phyloP scores from a whole-genome alignment of 2,113 vertebrate species.

The Brienomyrus longianalis region DNA sequence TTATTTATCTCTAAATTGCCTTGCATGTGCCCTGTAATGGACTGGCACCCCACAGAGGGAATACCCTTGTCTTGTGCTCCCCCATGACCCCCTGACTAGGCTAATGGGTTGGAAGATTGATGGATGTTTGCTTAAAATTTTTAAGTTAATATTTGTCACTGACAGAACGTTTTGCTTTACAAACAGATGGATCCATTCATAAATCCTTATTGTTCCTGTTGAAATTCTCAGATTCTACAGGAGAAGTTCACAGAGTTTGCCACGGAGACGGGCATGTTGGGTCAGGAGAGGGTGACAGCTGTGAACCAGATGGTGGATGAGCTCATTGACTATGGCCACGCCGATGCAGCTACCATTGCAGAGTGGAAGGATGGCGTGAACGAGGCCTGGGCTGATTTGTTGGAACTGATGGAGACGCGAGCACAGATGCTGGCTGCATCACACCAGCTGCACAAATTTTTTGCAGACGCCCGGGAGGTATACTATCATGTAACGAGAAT shows the following conservation, averaged over 20 bases:
- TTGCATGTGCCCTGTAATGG: not conserved
- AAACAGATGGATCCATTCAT: not conserved
- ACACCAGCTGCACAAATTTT: slow-evolving; percentile 89
- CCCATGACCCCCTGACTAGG: not conserved
- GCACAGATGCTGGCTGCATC: slow-evolving; percentile 87
- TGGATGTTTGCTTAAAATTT: not conserved
- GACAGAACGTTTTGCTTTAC: not conserved
- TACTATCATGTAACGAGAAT: not conserved
- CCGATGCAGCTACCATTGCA: slow-evolving; percentile 82
- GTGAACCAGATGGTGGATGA: slow-evolving; percentile 96
- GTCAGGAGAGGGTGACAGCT: slow-evolving; percentile 79
- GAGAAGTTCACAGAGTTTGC: slow-evolving; percentile 92
- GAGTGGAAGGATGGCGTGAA: slow-evolving; percentile 96
- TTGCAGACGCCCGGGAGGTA: slow-evolving; percentile 81
- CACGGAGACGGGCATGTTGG: slow-evolving; percentile 73
- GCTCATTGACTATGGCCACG: slow-evolving; percentile 88
- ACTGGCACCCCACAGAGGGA: not conserved
- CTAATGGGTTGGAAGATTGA: not conserved
- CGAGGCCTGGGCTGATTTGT: slow-evolving; percentile 88
- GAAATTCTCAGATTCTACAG: slow-evolving; percentile 65
- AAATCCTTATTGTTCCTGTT: not conserved
- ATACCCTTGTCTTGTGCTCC: not conserved
- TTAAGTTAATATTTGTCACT: not conserved
- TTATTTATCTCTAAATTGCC: not conserved
- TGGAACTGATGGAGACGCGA: slow-evolving; percentile 90